These are phyloP conservation scores for Oncorhynchus mykiss DNA, from an alignment of 2,113 vertebrate species.

Conservation along the genomic window DNA sequence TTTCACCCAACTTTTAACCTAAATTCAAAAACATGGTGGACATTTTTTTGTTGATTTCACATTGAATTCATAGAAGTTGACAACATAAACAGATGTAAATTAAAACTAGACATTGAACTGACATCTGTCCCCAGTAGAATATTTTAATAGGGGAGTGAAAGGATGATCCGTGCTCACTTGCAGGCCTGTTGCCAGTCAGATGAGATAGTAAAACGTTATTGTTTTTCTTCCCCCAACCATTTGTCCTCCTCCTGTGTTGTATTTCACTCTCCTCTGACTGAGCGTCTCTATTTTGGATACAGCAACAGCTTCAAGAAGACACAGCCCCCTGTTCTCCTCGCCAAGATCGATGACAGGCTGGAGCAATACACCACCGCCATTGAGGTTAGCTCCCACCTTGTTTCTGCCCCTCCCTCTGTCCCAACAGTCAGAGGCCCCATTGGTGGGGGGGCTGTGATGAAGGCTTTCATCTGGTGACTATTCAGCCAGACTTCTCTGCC, in stretches of 20 bases:
- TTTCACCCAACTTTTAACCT: too few species aligned
- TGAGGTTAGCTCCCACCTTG: constrained; percentile 73
- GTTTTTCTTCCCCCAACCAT: too few species aligned
- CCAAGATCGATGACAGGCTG: constrained; percentile 85
- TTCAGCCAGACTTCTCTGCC: background rate
- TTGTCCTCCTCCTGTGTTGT: constrained; percentile 2
- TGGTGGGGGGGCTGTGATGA: background rate
- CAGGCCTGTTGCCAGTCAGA: background rate
- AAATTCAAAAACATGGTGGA: too few species aligned
- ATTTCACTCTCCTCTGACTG: constrained; percentile 18
- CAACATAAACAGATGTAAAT: too few species aligned
- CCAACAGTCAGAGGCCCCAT: background rate
- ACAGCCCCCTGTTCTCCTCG: constrained; percentile 74
- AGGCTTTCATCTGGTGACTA: constrained; percentile 4
- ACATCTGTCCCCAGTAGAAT: background rate
- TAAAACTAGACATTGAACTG: too few species aligned
- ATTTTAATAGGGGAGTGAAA: background rate
- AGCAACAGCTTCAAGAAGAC: constrained; percentile 90
- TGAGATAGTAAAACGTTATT: background rate
- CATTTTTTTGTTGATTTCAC: background rate
- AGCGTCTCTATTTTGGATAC: constrained; percentile 42
- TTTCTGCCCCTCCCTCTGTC: background rate
- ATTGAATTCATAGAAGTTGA: too few species aligned
- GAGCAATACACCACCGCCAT: constrained; percentile 90
- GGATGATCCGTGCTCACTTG: background rate